Evolutionary conservation across 1,140 invertebrate genomes (phyloP), one percentile per base, ranked within the genome.

Genomic region (Drosophila sp.): DNA sequence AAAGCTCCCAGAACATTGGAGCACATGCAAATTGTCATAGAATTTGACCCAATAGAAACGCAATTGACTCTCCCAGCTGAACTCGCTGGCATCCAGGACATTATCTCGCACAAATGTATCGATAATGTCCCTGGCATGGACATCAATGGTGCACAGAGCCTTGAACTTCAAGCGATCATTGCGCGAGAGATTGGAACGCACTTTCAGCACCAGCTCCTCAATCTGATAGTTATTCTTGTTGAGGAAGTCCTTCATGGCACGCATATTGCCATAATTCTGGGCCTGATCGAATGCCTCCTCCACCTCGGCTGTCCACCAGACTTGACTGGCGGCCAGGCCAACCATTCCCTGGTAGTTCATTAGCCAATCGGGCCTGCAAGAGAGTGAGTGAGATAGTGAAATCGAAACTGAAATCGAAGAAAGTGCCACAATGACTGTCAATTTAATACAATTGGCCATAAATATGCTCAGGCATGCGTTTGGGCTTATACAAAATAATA

Each of bases 261-360:
- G 92, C 90, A 97, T 97, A 44, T 96, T 94, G 4, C 97, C 97
- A 25, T 90, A 84, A 78, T 94, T 94, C 11, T 94, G 93, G 29
- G 97, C 95, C 87, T 96, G 95, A 0, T 93, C 90, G 85, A 98
- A 98, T 0, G 97, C 96, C 84, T 98, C 96, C 91, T 98, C 97
- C 1, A 97, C 96, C 93, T 98, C 97, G 25, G 96, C 96, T 0
- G 97, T 98, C 97, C 97, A 98, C 97, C 97, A 98, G 7, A 98
- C 96, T 82, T 96, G 95, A 93, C 97, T 97, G 0, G 95, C 95
- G 0, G 95, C 96, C 1, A 98, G 92, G 77, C 96, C 95, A 30
- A 98, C 94, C 97, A 98, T 98, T 47, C 97, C 97, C 91, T 96
- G 96, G 92, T 96, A 97, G 73, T 97, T 95, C 80, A 97, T 85